Evolutionary conservation across 2,113 vertebrate species (phyloP).

Genomic region (Sminthopsis crassicaudata): DNA sequence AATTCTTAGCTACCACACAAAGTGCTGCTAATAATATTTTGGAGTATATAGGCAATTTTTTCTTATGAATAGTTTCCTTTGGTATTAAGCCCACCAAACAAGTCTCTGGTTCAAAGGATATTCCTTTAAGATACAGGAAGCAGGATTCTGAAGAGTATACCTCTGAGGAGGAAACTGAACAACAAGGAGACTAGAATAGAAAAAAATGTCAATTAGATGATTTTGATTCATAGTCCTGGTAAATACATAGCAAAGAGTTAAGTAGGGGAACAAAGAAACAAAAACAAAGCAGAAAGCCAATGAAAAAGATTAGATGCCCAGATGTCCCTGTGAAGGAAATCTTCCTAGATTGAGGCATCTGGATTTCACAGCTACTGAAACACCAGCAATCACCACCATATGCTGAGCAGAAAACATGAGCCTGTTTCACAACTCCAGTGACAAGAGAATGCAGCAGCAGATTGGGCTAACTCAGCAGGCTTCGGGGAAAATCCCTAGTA

Average conservation of each 20-base stretch:
- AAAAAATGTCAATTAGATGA: neutral
- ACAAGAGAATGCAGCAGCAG: slow-evolving; percentile 64
- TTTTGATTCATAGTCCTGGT: slow-evolving; percentile 40
- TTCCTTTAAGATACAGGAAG: neutral
- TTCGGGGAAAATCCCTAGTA: slow-evolving; percentile 62
- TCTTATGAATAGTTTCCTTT: too few relatives aligned
- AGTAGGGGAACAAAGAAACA: neutral
- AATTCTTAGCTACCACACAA: too few relatives aligned
- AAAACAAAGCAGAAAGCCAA: slow-evolving; percentile 27
- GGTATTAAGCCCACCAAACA: too few relatives aligned
- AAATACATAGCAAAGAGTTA: slow-evolving; percentile 1
- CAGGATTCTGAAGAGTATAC: neutral
- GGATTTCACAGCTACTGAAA: slow-evolving; percentile 76
- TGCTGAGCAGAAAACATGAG: slow-evolving; percentile 74
- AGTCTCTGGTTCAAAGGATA: too few relatives aligned
- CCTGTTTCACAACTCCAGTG: slow-evolving; percentile 59
- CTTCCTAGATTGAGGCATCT: slow-evolving; percentile 76
- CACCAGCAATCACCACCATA: slow-evolving; percentile 78
- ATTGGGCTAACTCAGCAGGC: slow-evolving; percentile 58
- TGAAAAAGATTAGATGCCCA: slow-evolving; percentile 53
- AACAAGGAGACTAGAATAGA: neutral
- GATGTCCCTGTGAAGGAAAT: slow-evolving; percentile 74
- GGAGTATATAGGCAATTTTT: too few relatives aligned
- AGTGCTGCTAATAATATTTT: too few relatives aligned
- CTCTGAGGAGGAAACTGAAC: neutral